A percentile compares a stretch with the other conserved stretches of the same genome.
These are phyloP conservation scores for Laticauda laticaudata DNA, from an alignment of 2,113 vertebrate genomes.

Conservation along the genomic window DNA sequence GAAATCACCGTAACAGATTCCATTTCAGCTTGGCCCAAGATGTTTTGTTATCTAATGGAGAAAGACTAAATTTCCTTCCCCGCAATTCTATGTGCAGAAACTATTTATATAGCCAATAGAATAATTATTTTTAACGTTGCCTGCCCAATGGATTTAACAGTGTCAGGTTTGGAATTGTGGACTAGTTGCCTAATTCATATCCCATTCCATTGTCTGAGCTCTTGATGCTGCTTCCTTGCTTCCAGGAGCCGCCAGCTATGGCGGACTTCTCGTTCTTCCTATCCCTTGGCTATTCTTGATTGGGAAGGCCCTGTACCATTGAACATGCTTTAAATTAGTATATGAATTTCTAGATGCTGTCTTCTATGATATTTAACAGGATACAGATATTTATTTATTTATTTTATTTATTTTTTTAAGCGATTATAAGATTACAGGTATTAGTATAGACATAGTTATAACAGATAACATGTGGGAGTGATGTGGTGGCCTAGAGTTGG, in stretches of 20 bases:
- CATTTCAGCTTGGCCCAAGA: not conserved
- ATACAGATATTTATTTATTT: not conserved
- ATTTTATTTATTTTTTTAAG: too few species aligned
- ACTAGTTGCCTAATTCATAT: not conserved
- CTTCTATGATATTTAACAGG: not conserved
- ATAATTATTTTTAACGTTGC: not conserved
- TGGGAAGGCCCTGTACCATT: not conserved
- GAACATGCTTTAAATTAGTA: not conserved
- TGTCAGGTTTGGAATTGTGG: not conserved
- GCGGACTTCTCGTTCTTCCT: not conserved
- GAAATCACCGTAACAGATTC: not conserved
- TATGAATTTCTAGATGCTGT: not conserved
- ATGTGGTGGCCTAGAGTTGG: too few species aligned
- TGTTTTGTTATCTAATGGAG: not conserved
- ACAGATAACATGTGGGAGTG: too few species aligned
- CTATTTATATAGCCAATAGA: not conserved
- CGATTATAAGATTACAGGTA: too few species aligned
- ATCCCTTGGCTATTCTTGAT: not conserved
- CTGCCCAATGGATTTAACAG: not conserved
- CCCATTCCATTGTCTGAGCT: not conserved
- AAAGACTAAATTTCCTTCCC: not conserved
- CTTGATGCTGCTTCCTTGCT: not conserved
- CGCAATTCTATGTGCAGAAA: not conserved
- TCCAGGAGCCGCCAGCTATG: not conserved
- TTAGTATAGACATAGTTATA: too few species aligned